phyloP scores from a whole-genome alignment of 2,888 invertebrate species.

The Cerastis rubricosa region DNA sequence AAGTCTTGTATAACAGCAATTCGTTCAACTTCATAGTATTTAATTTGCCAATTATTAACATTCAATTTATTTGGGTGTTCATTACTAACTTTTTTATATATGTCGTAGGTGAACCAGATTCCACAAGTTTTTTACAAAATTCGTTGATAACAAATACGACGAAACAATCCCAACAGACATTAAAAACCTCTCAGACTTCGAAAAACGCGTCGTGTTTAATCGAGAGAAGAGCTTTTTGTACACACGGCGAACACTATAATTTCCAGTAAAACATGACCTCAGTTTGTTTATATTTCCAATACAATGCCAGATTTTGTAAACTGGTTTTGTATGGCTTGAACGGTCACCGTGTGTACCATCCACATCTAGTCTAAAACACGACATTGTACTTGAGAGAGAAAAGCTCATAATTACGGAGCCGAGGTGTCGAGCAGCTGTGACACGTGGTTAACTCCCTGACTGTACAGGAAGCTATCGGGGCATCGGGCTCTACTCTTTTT shows the following conservation, averaged over 20 bases:
- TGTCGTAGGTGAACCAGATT: conserved; percentile 6
- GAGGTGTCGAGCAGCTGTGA: conserved; percentile 61
- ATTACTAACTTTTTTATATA: conserved; percentile 13
- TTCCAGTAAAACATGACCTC: no score
- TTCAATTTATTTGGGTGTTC: conserved; percentile 18
- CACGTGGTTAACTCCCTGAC: conserved; percentile 73
- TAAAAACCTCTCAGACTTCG: conserved; percentile 1
- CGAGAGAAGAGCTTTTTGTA: conserved; percentile 30
- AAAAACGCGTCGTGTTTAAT: conserved; percentile 5
- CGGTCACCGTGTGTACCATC: background rate
- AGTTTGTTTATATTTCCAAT: no score
- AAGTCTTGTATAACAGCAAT: conserved; percentile 56
- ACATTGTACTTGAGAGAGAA: conserved; percentile 55
- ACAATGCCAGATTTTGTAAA: no score
- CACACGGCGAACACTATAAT: no score
- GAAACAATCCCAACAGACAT: background rate
- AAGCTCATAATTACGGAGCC: conserved; percentile 75
- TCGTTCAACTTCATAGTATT: conserved; percentile 39
- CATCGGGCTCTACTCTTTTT: conserved; percentile 74
- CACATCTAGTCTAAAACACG: conserved; percentile 32
- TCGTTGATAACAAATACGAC: background rate
- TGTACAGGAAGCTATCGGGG: conserved; percentile 82
- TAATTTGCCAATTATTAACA: conserved; percentile 12
- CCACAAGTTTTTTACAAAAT: conserved; percentile 5
- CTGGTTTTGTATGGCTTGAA: no score